A percentile compares a stretch with the other conserved stretches of the same genome.
Conservation (phyloP, 1,140 invertebrate genomes). For the Drosophila pseudoobscura region DNA sequence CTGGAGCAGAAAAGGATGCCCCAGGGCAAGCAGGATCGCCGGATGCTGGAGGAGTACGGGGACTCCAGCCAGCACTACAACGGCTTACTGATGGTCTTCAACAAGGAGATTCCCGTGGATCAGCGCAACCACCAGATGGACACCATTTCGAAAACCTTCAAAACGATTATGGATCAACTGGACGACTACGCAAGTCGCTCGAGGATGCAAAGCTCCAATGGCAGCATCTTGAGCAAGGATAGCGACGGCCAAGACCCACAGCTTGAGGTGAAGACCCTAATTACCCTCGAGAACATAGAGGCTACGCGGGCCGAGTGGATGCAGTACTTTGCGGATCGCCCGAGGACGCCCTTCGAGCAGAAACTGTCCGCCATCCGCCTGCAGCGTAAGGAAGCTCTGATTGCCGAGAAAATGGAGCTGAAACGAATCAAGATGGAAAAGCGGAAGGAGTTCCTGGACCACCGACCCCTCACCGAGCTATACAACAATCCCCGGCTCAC, state of each 20-base stretch:
- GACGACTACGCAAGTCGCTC: background rate
- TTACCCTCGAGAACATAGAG: background rate
- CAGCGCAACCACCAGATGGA: background rate
- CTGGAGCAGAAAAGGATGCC: background rate
- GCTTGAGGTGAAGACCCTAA: too few relatives aligned
- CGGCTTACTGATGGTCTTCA: background rate
- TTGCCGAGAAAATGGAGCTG: background rate
- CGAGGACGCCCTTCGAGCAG: background rate
- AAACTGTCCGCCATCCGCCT: background rate
- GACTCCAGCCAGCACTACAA: background rate
- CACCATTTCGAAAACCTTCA: background rate
- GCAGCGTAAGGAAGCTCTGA: background rate
- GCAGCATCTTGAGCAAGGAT: too few relatives aligned
- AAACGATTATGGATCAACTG: background rate
- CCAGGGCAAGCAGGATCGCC: background rate
- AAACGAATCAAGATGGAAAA: background rate
- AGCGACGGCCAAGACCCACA: too few relatives aligned
- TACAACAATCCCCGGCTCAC: conserved; percentile 7
- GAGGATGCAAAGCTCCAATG: too few relatives aligned
- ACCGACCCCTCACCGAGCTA: background rate
- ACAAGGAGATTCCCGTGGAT: background rate
- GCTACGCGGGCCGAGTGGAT: background rate
- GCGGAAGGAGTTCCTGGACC: background rate
- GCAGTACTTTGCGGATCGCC: background rate
- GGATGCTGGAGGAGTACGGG: background rate